Percentiles rank a stretch among this genome's conserved stretches.
phyloP scores from a whole-genome alignment of 2,888 invertebrate species.

The Habroteleia sp. region DNA sequence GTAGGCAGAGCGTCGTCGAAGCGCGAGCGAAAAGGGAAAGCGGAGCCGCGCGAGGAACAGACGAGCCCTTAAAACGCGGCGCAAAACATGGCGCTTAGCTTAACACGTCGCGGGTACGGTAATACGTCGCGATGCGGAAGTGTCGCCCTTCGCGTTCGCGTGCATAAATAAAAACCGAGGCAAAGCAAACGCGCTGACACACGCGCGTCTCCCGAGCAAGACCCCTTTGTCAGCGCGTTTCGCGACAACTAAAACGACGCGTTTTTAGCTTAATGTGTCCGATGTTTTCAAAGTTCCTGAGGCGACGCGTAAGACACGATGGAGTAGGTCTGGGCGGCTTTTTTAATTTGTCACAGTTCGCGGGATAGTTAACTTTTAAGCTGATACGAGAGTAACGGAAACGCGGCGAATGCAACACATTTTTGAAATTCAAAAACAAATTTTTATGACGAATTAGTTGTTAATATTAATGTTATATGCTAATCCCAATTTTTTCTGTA shows the following conservation, averaged over 20 bases:
- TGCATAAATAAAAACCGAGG: constrained; percentile 55
- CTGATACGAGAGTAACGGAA: neutral
- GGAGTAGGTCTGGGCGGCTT: constrained; percentile 3
- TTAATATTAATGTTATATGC: no score
- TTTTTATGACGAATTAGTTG: no score
- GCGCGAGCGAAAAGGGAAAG: constrained; percentile 62
- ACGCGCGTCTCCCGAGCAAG: constrained; percentile 6
- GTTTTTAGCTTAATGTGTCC: constrained; percentile 54
- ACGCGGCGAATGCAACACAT: no score
- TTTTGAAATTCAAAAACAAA: no score
- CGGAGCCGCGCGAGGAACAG: constrained; percentile 40
- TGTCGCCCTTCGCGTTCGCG: constrained; percentile 76
- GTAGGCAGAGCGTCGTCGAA: constrained; percentile 69
- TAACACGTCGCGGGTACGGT: constrained; percentile 70
- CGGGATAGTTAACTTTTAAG: constrained; percentile 32
- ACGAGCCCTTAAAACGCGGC: constrained; percentile 61
- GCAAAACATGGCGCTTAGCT: constrained; percentile 59
- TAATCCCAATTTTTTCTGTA: no score
- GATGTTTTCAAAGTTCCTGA: constrained; percentile 39
- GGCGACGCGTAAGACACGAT: constrained; percentile 17
- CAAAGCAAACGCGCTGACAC: constrained; percentile 45
- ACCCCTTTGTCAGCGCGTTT: constrained; percentile 33
- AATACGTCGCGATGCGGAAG: constrained; percentile 73
- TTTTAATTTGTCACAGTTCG: constrained; percentile 29
- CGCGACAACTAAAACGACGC: constrained; percentile 38